Percentiles rank a stretch among this genome's conserved stretches.
phyloP scores from a whole-genome alignment of 1,140 invertebrate species.

The Orchesella cincta region DNA sequence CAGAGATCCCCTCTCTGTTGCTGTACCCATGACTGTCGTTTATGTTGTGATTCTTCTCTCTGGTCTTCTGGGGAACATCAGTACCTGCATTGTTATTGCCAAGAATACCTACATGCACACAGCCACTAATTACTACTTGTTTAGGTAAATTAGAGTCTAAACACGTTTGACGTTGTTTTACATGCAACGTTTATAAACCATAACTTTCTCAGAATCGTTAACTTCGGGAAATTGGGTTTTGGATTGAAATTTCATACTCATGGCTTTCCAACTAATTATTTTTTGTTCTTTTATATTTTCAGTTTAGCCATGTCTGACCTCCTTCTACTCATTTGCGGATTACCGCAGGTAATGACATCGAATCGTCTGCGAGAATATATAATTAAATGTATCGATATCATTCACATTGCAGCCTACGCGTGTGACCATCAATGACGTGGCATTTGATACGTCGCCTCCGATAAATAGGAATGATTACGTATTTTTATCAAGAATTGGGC shows the following conservation, averaged over 20 bases:
- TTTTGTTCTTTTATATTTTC: constrained; percentile 69
- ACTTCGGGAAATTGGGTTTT: no score
- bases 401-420: no score
- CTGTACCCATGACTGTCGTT: constrained; percentile 59
- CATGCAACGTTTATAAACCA: no score
- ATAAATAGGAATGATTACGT: no score
- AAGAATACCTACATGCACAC: constrained; percentile 63
- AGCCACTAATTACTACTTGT: constrained; percentile 66
- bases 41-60: constrained; percentile 60
- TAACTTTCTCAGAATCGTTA: no score
- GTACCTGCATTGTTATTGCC: constrained; percentile 65
- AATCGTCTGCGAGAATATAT: background rate
- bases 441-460: no score
- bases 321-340: constrained; percentile 74
- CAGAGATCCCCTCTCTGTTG: constrained; percentile 48
- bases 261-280: constrained; percentile 68
- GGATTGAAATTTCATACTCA: constrained; percentile 55
- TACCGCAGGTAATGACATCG: constrained; percentile 72
- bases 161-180: background rate
- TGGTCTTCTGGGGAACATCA: constrained; percentile 64
- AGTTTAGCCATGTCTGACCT: constrained; percentile 90
- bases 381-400: background rate
- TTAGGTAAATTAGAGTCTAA: constrained; percentile 61
- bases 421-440: no score
- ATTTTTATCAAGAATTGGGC: no score